Base-by-base conservation (phyloP, 2,113 vertebrate species). In the Tapirus terrestris region DNA sequence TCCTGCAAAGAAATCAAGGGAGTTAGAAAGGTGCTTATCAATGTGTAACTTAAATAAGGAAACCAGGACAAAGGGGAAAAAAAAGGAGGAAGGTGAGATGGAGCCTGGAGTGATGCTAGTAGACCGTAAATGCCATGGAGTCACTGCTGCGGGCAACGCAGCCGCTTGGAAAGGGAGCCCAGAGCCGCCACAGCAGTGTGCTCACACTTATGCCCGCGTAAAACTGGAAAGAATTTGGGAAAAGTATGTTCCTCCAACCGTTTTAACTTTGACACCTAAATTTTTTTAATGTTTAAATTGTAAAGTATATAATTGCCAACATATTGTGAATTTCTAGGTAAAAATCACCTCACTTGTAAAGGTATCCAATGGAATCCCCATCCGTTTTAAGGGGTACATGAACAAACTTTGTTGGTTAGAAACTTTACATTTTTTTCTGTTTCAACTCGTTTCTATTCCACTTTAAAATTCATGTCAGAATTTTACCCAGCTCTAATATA, bases 121-220 rank as follows among this genome's bases (percentile, higher is more conserved):
- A 12, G 87, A 21, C 39, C 29, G 20, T 8, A n/a, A 27, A 7
- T 12, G 33, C n/a, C 43, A 13, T 1, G n/a, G 65, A 23, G 33
- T 36, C 33, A 18, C 29, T 73, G 9, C 8, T 9, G 25, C 77
- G 23, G 31, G 25, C 8, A 1, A 16, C 21, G 14, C 31, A 16
- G 13, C 39, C 43, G 10, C 10, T 3, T 16, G 6, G 11, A 16
- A 9, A 51, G 14, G 43, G 61, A 12, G n/a, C 13, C 6, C 1
- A 18, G 51, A 53, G 39, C 31, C 4, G 4, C 29, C 60, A 18
- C 39, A 8, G 36, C 16, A 0, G 13, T 2, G 51, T 27, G 33
- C 27, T 14, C 13, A 17, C 36, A 0, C 10, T 16, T 20, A 21
- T 4, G 17, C 36, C 45, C 1, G 1, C 27, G 36, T 29, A 65